phyloP scores from a whole-genome alignment of 2,113 vertebrate species.

The Mormyrus iriodes region DNA sequence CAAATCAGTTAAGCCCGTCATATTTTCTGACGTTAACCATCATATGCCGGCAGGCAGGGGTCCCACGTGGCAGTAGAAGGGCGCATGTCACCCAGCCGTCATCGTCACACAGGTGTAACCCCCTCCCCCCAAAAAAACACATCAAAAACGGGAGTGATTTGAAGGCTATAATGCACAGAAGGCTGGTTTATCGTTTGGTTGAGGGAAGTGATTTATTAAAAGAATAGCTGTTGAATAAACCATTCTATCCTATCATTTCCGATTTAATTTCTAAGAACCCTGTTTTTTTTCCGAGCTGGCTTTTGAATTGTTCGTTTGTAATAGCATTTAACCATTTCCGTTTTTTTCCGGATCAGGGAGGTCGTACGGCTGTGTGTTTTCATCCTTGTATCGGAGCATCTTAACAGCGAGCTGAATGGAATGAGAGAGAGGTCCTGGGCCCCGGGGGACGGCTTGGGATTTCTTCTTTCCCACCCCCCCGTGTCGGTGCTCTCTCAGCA shows the following conservation, averaged over 20 bases:
- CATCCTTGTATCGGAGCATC: not conserved
- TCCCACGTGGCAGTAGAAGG: not conserved
- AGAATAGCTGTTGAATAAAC: not conserved
- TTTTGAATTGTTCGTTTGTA: not conserved
- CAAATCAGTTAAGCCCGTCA: not conserved
- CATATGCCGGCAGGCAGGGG: not conserved
- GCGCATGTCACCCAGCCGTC: not conserved
- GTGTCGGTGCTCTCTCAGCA: not conserved
- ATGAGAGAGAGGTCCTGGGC: not conserved
- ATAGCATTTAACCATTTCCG: not conserved
- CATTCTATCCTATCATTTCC: not conserved
- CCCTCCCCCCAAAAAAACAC: not conserved
- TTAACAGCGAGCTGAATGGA: not conserved
- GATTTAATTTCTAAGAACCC: not conserved
- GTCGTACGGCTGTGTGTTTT: not conserved
- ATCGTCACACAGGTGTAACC: not conserved
- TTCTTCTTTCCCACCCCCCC: not conserved
- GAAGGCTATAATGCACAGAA: not conserved
- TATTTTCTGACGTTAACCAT: not conserved
- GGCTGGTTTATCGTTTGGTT: not conserved
- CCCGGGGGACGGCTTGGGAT: not conserved
- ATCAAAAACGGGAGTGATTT: not conserved
- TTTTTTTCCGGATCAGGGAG: not conserved
- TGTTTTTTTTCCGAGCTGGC: not conserved
- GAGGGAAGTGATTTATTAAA: not conserved